Percentiles rank a stretch among this genome's conserved stretches.
phyloP scores from a whole-genome alignment of 2,888 invertebrate genomes.

The Elysia crispata region DNA sequence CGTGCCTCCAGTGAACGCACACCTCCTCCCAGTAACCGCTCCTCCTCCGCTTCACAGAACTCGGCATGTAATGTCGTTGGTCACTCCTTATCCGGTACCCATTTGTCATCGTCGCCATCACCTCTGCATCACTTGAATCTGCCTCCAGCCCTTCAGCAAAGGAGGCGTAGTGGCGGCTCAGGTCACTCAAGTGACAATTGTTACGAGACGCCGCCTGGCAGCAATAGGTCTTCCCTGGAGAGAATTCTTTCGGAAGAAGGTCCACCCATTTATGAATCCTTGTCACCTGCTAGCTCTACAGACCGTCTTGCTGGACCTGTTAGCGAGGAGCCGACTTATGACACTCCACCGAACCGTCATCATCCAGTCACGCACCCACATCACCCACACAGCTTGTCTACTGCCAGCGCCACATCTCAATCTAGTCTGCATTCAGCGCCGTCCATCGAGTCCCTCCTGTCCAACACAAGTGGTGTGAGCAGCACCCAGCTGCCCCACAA shows the following conservation, averaged over 20 bases:
- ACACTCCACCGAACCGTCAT: constrained; percentile 52
- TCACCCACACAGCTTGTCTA: constrained; percentile 32
- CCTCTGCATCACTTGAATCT: constrained; percentile 4
- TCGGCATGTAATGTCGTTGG: constrained; percentile 28
- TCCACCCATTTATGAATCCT: constrained; percentile 46
- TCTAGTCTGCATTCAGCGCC: constrained; percentile 75
- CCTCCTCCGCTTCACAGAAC: constrained; percentile 45
- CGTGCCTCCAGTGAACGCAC: constrained; percentile 52
- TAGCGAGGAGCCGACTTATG: constrained; percentile 49
- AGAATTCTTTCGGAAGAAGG: constrained; percentile 49
- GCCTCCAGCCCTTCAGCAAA: not conserved
- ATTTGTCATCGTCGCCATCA: not conserved
- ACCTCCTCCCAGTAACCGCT: constrained; percentile 51
- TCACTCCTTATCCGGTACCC: not conserved
- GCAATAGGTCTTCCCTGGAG: constrained; percentile 52
- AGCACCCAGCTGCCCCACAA: constrained; percentile 80
- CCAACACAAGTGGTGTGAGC: constrained; percentile 70
- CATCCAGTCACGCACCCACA: too few relatives aligned
- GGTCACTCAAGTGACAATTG: constrained; percentile 42
- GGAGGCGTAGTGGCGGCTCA: constrained; percentile 18
- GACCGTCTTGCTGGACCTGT: constrained; percentile 17
- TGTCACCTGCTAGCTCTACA: constrained; percentile 35
- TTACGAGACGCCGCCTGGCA: constrained; percentile 53
- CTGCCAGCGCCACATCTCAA: constrained; percentile 30
- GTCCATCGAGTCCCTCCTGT: constrained; percentile 74